A percentile compares a stretch with the other conserved stretches of the same genome.
Conservation (phyloP, 2,113 vertebrate genomes). For the Pangasianodon gigas region DNA sequence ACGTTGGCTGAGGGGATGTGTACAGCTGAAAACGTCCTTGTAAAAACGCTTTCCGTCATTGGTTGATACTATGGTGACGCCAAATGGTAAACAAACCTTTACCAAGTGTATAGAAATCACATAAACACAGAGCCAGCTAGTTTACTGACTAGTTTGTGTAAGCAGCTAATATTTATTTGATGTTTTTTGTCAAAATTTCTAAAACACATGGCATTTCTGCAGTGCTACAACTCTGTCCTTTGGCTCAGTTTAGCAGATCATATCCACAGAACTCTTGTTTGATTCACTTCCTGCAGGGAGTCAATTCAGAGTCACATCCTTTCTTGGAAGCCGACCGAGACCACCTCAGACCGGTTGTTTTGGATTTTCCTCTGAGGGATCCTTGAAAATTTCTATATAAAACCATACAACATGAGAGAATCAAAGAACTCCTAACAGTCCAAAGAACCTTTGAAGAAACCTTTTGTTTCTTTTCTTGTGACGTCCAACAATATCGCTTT, state of each 20-base stretch:
- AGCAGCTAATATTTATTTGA: not conserved
- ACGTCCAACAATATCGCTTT: not conserved
- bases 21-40: not conserved
- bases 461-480: not conserved
- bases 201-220: not conserved
- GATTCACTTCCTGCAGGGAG: not conserved
- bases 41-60: not conserved
- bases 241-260: not conserved
- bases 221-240: not conserved
- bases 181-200: not conserved
- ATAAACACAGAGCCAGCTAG: not conserved
- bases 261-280: not conserved
- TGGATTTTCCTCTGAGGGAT: not conserved
- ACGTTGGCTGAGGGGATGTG: not conserved
- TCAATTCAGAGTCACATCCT: not conserved
- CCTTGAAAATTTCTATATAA: not conserved
- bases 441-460: not conserved
- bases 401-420: not conserved
- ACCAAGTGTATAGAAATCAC: not conserved
- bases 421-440: too few species aligned
- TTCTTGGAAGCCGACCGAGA: not conserved
- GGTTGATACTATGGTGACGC: not conserved
- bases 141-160: not conserved
- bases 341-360: not conserved
- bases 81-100: not conserved